Percentiles rank a stretch among this genome's conserved stretches.
phyloP scores from a whole-genome alignment of 2,797 vertebrate genomes.

The Bucorvus abyssinicus region DNA sequence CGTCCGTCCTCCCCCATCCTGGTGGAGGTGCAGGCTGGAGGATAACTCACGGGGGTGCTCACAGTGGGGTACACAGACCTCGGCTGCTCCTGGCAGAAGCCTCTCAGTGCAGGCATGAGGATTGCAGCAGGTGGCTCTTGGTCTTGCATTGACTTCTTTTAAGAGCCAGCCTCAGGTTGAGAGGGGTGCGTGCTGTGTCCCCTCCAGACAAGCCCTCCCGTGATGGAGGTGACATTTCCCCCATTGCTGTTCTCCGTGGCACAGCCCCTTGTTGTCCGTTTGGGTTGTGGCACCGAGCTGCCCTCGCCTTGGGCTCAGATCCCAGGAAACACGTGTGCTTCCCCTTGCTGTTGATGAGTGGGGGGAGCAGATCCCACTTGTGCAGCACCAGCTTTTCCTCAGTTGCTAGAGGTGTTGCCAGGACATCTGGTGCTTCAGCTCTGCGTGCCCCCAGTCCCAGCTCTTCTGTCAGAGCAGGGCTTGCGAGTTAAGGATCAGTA shows the following conservation, averaged over 20 bases:
- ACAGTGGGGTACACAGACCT: fast-evolving
- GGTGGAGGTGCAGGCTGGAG: neutral
- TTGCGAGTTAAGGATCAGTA: neutral
- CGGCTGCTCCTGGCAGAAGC: neutral
- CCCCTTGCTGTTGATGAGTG: fast-evolving
- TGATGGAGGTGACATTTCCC: fast-evolving
- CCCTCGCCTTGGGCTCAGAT: neutral
- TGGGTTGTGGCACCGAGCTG: fast-evolving
- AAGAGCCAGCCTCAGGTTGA: fast-evolving
- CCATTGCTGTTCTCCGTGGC: fast-evolving
- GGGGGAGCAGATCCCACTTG: neutral
- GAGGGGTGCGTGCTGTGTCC: fast-evolving
- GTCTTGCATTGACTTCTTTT: neutral
- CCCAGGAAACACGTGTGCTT: neutral
- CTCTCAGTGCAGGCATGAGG: neutral
- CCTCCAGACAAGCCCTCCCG: fast-evolving
- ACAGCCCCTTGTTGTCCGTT: neutral
- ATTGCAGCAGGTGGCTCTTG: neutral
- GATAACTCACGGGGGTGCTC: fast-evolving
- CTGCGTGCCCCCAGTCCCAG: neutral
- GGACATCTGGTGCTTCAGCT: neutral
- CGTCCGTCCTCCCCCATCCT: too few species aligned
- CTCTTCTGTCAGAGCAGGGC: neutral
- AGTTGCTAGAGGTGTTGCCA: neutral
- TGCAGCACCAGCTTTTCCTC: neutral